Conservation (phyloP, 1,140 invertebrate genomes). For the Drosophila eugracilis region DNA sequence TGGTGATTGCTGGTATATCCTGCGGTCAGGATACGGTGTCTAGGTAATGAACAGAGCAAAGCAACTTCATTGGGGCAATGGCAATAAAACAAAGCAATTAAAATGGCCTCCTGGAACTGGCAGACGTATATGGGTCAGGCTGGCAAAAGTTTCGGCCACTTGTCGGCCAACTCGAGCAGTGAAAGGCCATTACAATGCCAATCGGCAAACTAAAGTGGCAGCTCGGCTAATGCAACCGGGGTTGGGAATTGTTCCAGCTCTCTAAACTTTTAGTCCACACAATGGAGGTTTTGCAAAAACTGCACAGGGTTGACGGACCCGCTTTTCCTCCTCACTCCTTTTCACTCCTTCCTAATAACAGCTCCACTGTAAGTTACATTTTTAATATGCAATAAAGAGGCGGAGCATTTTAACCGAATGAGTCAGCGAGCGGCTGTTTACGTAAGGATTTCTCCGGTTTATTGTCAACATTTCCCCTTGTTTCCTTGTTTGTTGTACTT, state of each 20-base stretch:
- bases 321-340: not conserved
- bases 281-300: conserved; percentile 56
- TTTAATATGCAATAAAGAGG: conserved; percentile 42
- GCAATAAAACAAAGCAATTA: conserved; percentile 75
- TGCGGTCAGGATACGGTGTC: conserved; percentile 3
- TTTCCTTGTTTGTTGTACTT: conserved; percentile 20
- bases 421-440: conserved; percentile 34
- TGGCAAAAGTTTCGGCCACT: conserved; percentile 56
- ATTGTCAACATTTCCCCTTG: conserved; percentile 39
- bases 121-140: conserved; percentile 68
- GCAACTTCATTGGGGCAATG: conserved; percentile 49
- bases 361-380: conserved; percentile 36
- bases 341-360: conserved; percentile 17
- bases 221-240: conserved; percentile 45
- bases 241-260: conserved; percentile 37
- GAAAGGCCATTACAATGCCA: conserved; percentile 72
- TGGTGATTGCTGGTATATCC: conserved; percentile 5
- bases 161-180: conserved; percentile 42
- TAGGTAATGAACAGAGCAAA: conserved; percentile 24
- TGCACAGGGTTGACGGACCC: conserved; percentile 22
- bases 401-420: conserved; percentile 10
- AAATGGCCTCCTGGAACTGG: conserved; percentile 55
- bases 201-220: conserved; percentile 66
- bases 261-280: conserved; percentile 46
- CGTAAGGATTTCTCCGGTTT: conserved; percentile 42